Conservation (phyloP, 2,888 invertebrate species). For the Papilio demoleus region DNA sequence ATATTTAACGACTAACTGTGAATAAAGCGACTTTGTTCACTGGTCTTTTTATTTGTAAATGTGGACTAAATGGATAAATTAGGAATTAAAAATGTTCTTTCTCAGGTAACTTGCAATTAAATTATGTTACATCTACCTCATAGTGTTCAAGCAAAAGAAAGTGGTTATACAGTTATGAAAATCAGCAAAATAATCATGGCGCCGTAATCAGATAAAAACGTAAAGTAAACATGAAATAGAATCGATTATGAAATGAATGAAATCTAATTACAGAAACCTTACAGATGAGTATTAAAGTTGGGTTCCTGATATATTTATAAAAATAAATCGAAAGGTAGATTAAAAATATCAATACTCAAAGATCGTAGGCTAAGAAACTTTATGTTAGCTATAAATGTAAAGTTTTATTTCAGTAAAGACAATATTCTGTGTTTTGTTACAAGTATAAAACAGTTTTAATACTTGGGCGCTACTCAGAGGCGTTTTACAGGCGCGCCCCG, state of each 20-base stretch:
- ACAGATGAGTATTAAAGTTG: conserved; percentile 2
- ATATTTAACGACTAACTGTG: conserved; percentile 33
- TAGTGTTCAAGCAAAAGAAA: too few relatives aligned
- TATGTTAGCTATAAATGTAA: conserved; percentile 26
- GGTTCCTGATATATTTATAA: background rate
- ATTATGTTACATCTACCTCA: too few relatives aligned
- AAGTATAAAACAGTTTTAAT: conserved; percentile 51
- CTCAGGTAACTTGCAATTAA: background rate
- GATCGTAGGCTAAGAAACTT: conserved; percentile 2
- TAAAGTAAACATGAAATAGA: background rate
- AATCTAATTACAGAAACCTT: conserved; percentile 12
- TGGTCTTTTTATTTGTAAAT: background rate
- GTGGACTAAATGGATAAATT: background rate
- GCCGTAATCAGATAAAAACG: background rate
- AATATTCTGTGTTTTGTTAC: conserved; percentile 41
- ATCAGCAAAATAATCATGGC: background rate
- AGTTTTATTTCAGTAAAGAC: conserved; percentile 44
- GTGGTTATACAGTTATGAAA: background rate
- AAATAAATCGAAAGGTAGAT: background rate
- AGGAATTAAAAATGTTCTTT: background rate
- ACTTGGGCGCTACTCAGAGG: conserved; percentile 46
- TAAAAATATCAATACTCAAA: conserved; percentile 23
- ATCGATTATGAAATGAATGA: conserved; percentile 4
- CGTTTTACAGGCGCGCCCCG: conserved; percentile 48
- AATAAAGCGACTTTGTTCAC: conserved; percentile 21